phyloP scores from a whole-genome alignment of 2,113 vertebrate genomes.

The Brachyhypopomus occidentalis region DNA sequence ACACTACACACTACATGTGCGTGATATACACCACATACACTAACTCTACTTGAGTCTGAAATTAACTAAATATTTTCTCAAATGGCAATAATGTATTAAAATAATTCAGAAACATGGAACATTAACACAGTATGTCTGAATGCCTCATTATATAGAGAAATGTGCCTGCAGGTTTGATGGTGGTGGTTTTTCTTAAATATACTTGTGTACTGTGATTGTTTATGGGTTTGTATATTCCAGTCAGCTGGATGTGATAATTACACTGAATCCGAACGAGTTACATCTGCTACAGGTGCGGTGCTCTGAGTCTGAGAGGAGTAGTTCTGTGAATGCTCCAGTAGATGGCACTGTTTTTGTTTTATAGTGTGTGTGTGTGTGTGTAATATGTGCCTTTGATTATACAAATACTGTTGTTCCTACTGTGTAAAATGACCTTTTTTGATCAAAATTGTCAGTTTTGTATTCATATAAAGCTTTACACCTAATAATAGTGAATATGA shows the following conservation, averaged over 20 bases:
- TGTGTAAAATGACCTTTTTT: conserved; percentile 27
- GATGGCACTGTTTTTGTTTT: conserved; percentile 13
- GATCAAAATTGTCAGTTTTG: conserved; percentile 32
- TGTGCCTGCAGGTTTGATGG: background rate
- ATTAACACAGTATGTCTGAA: background rate
- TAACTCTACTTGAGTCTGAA: too few relatives aligned
- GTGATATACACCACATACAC: background rate
- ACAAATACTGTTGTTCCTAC: conserved; percentile 34
- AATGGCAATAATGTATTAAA: conserved; percentile 21
- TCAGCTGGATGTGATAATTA: conserved; percentile 11
- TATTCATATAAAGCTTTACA: conserved; percentile 43
- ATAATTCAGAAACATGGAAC: background rate
- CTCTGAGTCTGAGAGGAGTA: background rate
- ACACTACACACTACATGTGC: background rate
- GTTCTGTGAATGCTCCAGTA: background rate
- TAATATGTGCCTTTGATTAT: conserved; percentile 43
- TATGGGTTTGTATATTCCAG: background rate
- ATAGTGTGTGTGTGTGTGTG: background rate
- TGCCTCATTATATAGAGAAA: background rate
- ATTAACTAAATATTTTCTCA: background rate
- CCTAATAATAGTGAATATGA: background rate
- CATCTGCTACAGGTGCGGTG: background rate
- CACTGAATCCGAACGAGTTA: background rate
- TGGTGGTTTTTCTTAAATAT: conserved; percentile 16
- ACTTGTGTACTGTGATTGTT: background rate